Evolutionary conservation across 2,113 vertebrate genomes (phyloP), one percentile per base, ranked within the genome.

Genomic region (Syngnathus scovelli): DNA sequence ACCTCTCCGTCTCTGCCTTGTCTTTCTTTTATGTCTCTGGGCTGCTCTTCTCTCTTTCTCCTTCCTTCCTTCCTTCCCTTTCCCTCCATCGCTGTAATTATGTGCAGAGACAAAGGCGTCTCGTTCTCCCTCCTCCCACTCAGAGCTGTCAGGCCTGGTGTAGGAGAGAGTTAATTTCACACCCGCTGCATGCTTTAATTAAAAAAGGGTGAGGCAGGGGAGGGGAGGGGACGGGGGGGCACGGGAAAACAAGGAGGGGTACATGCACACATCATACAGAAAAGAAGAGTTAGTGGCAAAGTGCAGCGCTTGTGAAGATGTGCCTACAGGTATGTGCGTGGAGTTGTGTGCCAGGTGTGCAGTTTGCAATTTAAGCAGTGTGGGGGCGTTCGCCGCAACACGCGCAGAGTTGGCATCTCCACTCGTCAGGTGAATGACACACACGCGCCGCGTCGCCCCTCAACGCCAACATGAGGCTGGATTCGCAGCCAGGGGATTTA

Each of bases 161-260:
- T 88, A 91, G 89, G 90, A 91, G 88, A 92, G 90, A 90, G 90
- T 92, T 92, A 89, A 91, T 92, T 92, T 92, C 91, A 92, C 91
- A 91, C 89, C 89, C 90, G 89, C 87, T 91, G 90, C 90, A 90
- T 91, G 90, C 88, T 91, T 91, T 91, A 92, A 92, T 92, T 91
- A 92, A 91, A 88, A 86, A 71, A 70, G 74, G 83, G 76, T 77
- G 76, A 66, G 70, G 71, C 60, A 39, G 70, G 38, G 63, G 44
- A n/a, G 44, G 21, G 27, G 27, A 33, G 27, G 27, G 27, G 27
- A 3, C 2, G 27, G 27, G 27, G 27, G 74, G 52, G 39, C 62
- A 65, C 27, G 46, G 67, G 74, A 78, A 81, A 77, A 83, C 81
- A 89, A 80, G 74, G 39, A 70, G 48, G 65, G 75, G 79, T 81